Conservation (phyloP, 2,113 vertebrate species). For the Calyptommatus sinebrachiatus region DNA sequence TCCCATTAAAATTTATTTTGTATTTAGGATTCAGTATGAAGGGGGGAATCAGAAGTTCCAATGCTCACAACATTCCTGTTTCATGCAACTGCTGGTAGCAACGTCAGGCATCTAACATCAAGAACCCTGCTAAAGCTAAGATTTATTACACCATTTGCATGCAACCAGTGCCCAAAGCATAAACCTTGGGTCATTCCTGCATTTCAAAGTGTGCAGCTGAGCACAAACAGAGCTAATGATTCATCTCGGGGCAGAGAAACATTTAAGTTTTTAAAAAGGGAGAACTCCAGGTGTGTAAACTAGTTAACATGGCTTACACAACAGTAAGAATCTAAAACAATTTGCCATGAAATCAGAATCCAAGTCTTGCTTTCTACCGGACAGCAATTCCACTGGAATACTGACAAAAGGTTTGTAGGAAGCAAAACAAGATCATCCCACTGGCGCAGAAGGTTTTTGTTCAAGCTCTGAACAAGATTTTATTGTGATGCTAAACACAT, state of each 20-base stretch:
- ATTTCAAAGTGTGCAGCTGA: neutral
- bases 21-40: neutral
- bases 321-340: constrained; percentile 40
- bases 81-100: neutral
- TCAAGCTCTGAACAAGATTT: constrained; percentile 71
- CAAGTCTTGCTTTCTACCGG: constrained; percentile 58
- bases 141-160: neutral
- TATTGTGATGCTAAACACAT: constrained; percentile 79
- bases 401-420: constrained; percentile 74
- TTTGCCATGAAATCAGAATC: constrained; percentile 57
- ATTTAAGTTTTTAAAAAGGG: neutral
- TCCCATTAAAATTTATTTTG: neutral
- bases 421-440: constrained; percentile 71
- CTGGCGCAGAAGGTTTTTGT: constrained; percentile 75
- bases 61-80: neutral
- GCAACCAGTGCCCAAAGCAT: neutral
- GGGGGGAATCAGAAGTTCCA: neutral
- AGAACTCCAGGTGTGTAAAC: neutral
- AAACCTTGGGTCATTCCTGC: neutral
- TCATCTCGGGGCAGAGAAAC: neutral
- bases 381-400: constrained; percentile 63
- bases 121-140: neutral
- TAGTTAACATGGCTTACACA: neutral
- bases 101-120: neutral
- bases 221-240: neutral